Evolutionary conservation across 2,113 vertebrate species (phyloP).

Genomic region (Ammodytes marinus): DNA sequence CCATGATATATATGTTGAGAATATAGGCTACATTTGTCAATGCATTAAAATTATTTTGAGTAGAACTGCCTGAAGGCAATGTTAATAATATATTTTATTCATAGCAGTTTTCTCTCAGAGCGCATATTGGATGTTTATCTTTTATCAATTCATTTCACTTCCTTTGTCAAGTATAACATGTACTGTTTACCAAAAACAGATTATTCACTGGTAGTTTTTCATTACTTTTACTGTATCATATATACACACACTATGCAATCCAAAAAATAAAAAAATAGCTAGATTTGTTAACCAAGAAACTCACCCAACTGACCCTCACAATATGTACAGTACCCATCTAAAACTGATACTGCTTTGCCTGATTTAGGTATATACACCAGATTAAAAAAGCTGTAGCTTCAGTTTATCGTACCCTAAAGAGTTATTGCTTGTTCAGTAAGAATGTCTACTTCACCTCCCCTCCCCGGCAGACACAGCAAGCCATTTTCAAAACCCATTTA

Average conservation of each 20-base stretch:
- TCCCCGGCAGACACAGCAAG: constrained; percentile 23
- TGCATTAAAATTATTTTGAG: too few species aligned
- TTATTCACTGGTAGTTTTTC: neutral
- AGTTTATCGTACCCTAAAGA: neutral
- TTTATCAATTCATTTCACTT: too few species aligned
- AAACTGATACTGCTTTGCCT: too few species aligned
- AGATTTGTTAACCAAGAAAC: neutral
- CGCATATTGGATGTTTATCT: neutral
- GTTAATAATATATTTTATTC: too few species aligned
- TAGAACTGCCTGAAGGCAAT: too few species aligned
- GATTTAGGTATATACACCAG: too few species aligned
- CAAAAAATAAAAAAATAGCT: neutral
- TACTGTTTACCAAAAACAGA: neutral
- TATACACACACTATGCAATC: too few species aligned
- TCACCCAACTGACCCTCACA: too few species aligned
- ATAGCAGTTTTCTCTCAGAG: too few species aligned
- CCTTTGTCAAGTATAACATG: neutral
- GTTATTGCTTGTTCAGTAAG: neutral
- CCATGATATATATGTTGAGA: too few species aligned
- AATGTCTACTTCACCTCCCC: too few species aligned
- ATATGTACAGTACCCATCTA: neutral
- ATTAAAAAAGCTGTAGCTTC: neutral
- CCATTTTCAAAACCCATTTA: constrained; percentile 70
- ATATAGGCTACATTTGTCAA: too few species aligned
- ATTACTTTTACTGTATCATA: neutral